Evolutionary conservation across 2,797 vertebrate species (phyloP), one percentile per base, ranked within the genome.

Genomic region (Acipenser oxyrinchus): DNA sequence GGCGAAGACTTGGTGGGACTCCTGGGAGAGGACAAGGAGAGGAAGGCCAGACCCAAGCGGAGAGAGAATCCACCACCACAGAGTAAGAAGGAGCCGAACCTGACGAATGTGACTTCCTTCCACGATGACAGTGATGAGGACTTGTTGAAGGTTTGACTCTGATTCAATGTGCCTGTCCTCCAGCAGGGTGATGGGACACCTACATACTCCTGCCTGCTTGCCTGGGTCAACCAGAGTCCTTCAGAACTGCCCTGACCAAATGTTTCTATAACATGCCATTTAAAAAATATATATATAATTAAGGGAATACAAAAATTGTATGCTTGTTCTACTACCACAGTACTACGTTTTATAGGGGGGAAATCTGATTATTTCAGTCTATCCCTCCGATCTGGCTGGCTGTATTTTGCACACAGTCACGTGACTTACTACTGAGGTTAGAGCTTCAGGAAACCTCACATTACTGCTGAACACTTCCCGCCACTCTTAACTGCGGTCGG

Each of bases 121-220:
- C 90, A 92, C 37, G 96, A 99, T 0, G 96, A 98, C 90, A 99
- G 96, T 10, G 96, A 98, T 50, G 96, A 99, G 80, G 96, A 99
- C 85, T 89, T 99, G 72, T 83, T 99, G 50, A 91, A 91, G 84
- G 87, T 98, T 87, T 99, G 87, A 92, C 64, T 37, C 70, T n/a
- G n/a, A 10, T 37, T 60, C 1, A n/a, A 49, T 13, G 2, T 57
- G 11, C 6, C 37, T 37, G 4, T 4, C 37, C 37, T 37, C 37
- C 37, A 37, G 37, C 37, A 37, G 37, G 37, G 37, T 37, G 37
- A 37, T 37, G 37, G 37, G 37, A 37, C 37, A 37, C 1, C 37
- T 37, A 37, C 37, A 37, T 37, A 37, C 37, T 37, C n/a, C 23
- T 48, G 61, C 13, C 64, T 60, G 50, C 68, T 66, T 37, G 37